A percentile compares a stretch with the other conserved stretches of the same genome.
These are phyloP conservation scores for Phalacrocorax aristotelis DNA, from an alignment of 2,113 vertebrate genomes.

Conservation along the genomic window DNA sequence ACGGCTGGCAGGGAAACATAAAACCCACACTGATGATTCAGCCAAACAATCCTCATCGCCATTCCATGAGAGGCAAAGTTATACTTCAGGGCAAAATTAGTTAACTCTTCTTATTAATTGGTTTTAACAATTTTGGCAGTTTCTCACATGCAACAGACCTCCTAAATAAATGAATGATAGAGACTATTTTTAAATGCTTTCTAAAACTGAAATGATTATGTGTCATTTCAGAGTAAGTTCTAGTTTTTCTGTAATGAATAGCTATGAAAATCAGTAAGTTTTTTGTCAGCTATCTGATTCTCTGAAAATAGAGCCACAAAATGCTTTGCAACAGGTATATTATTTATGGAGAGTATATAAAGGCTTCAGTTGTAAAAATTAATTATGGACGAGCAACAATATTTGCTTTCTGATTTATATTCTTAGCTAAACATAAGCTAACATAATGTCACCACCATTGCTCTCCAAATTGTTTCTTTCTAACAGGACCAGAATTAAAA, in stretches of 20 bases:
- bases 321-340: background rate
- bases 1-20: conserved; percentile 55
- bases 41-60: conserved; percentile 33
- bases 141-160: conserved; percentile 51
- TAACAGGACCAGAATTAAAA: background rate
- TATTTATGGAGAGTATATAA: background rate
- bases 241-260: conserved; percentile 43
- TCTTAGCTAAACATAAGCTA: background rate
- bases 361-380: background rate
- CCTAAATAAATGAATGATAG: conserved; percentile 57
- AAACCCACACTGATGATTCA: conserved; percentile 61
- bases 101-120: conserved; percentile 64
- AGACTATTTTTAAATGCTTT: conserved; percentile 50
- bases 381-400: background rate
- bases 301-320: conserved; percentile 10
- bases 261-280: conserved; percentile 44
- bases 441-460: background rate
- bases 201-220: conserved; percentile 35
- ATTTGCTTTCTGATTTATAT: background rate
- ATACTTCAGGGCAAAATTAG: conserved; percentile 65
- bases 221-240: conserved; percentile 24
- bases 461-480: background rate
- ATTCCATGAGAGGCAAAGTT: conserved; percentile 47
- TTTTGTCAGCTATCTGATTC: conserved; percentile 40
- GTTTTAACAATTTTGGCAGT: conserved; percentile 58